A percentile compares a stretch with the other conserved stretches of the same genome.
Evolutionary conservation across 2,797 vertebrate genomes (phyloP).

Genomic region (Amblyraja radiata): DNA sequence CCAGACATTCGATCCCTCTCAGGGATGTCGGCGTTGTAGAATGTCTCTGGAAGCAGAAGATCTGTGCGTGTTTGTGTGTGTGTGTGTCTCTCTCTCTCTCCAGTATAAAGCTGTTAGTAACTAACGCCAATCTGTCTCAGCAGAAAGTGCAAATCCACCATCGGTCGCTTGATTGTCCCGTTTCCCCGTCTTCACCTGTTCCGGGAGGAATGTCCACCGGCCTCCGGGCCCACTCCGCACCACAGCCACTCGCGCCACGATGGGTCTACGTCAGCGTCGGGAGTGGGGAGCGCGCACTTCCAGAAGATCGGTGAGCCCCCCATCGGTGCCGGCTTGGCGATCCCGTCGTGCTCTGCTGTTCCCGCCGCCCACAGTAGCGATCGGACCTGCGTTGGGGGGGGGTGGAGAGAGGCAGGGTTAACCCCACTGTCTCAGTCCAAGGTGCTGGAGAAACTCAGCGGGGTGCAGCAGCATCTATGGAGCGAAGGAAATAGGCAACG

Average conservation of each 20-base stretch:
- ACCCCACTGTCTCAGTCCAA: no score
- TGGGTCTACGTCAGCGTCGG: neutral
- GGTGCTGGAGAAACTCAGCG: no score
- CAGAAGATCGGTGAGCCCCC: conserved; percentile 15
- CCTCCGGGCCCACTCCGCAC: neutral
- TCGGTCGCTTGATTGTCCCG: conserved; percentile 18
- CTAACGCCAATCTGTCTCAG: neutral
- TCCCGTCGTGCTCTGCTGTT: neutral
- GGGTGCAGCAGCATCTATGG: no score
- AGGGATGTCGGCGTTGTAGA: neutral
- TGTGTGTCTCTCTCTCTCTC: no score
- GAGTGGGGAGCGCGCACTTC: neutral
- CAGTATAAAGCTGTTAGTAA: neutral
- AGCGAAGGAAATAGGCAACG: no score
- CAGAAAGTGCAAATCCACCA: conserved; percentile 28
- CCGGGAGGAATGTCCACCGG: neutral
- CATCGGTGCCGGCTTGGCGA: neutral
- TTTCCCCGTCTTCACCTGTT: neutral
- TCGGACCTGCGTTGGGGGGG: neutral
- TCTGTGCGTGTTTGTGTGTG: no score
- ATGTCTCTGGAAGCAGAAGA: neutral
- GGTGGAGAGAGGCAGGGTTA: neutral
- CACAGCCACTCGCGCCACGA: neutral
- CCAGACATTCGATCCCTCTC: neutral
- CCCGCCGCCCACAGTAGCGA: neutral